A percentile compares a stretch with the other conserved stretches of the same genome.
These are phyloP conservation scores for Tachypleus tridentatus DNA, from an alignment of 1,140 invertebrate genomes.

Conservation along the genomic window DNA sequence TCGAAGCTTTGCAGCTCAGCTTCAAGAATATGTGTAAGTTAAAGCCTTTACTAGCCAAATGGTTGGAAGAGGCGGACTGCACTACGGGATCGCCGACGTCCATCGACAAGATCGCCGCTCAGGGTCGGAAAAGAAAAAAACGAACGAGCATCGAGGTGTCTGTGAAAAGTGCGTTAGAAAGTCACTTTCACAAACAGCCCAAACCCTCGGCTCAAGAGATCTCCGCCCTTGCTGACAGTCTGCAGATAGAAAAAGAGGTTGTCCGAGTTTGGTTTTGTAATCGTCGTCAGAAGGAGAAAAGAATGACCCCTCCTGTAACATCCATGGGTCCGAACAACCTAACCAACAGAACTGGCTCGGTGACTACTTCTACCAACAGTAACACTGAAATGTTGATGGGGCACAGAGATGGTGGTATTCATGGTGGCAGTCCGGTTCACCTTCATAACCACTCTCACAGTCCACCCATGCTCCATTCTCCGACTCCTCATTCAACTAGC, in stretches of 20 bases:
- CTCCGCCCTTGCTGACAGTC: constrained; percentile 74
- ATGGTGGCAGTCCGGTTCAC: constrained; percentile 7
- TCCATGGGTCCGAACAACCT: too few species aligned
- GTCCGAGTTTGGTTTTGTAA: constrained; percentile 96
- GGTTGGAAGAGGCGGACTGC: constrained; percentile 97
- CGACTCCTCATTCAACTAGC: neutral
- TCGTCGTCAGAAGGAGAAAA: constrained; percentile 79
- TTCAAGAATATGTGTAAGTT: constrained; percentile 99
- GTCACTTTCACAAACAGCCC: constrained; percentile 98
- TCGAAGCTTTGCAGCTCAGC: constrained; percentile 94
- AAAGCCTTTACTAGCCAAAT: constrained; percentile 95
- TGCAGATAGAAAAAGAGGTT: constrained; percentile 94
- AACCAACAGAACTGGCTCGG: too few species aligned
- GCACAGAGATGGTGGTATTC: constrained; percentile 26
- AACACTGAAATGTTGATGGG: neutral
- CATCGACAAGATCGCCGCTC: constrained; percentile 96
- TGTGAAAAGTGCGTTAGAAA: constrained; percentile 93
- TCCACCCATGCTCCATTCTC: constrained; percentile 8
- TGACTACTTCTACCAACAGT: neutral
- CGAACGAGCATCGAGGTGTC: constrained; percentile 97
- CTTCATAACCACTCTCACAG: constrained; percentile 10
- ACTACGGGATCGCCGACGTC: constrained; percentile 97
- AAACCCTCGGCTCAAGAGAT: constrained; percentile 99
- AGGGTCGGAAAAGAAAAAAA: constrained; percentile 94
- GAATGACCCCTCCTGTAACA: constrained; percentile 59